Conservation (phyloP, 2,113 vertebrate genomes). For the Festucalex cinctus region DNA sequence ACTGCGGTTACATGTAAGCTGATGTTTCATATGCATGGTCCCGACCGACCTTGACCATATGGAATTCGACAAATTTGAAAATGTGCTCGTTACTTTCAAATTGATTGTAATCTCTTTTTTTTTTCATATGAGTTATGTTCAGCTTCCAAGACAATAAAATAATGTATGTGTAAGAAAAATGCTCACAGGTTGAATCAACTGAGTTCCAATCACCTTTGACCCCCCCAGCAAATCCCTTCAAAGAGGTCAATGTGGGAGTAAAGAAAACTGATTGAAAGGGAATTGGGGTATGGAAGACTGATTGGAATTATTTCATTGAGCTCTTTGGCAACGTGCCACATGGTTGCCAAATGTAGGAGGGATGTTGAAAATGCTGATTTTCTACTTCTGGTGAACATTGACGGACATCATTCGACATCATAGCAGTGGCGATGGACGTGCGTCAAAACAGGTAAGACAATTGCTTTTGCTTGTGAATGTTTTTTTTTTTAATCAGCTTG, state of each 20-base stretch:
- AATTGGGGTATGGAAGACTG: conserved; percentile 16
- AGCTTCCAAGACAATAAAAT: conserved; percentile 17
- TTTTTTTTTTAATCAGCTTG: background rate
- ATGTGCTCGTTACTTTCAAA: background rate
- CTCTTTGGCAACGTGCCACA: conserved; percentile 23
- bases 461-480: background rate
- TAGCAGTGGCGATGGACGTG: conserved; percentile 8
- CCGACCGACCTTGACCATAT: background rate
- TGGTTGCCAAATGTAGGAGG: conserved; percentile 16
- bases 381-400: conserved; percentile 7
- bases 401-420: background rate
- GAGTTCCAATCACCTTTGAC: conserved; percentile 16
- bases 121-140: conserved; percentile 5
- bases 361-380: conserved; percentile 44
- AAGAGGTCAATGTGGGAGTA: conserved; percentile 27
- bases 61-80: background rate
- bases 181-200: conserved; percentile 11
- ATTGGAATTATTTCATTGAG: conserved; percentile 45
- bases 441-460: conserved; percentile 36
- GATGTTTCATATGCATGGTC: background rate
- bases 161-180: conserved; percentile 7
- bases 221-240: conserved; percentile 56
- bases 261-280: conserved; percentile 29
- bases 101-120: background rate
- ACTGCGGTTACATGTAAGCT: background rate